Conservation (phyloP, 2,113 vertebrate genomes). For the Tachuris rubrigastra region DNA sequence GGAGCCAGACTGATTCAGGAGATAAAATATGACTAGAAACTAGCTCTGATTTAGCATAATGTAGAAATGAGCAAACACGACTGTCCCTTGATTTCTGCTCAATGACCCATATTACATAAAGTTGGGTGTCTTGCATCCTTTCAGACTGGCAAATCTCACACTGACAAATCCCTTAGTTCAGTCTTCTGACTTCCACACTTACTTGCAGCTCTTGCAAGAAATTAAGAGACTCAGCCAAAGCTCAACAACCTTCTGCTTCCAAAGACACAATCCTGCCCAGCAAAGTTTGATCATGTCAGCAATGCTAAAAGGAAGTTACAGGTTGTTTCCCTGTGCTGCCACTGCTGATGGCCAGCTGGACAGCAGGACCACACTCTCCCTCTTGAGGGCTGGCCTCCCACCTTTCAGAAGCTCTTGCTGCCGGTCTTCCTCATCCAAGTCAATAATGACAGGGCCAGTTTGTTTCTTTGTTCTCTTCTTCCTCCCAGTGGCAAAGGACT, state of each 20-base stretch:
- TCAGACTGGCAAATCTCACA: not conserved
- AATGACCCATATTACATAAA: not conserved
- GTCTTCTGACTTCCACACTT: not conserved
- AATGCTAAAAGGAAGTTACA: not conserved
- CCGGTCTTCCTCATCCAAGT: constrained; percentile 96
- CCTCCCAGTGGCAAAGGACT: constrained; percentile 93
- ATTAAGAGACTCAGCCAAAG: not conserved
- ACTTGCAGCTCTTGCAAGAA: not conserved
- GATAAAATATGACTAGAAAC: not conserved
- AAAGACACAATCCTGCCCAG: not conserved
- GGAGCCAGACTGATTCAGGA: not conserved
- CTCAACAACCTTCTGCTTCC: not conserved
- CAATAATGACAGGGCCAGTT: constrained; percentile 94
- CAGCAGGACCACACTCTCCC: not conserved
- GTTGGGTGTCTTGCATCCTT: not conserved
- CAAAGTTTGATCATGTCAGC: not conserved
- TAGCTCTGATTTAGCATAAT: not conserved
- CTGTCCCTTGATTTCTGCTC: not conserved
- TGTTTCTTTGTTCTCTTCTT: constrained; percentile 97
- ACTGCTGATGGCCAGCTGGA: not conserved
- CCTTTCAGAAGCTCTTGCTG: constrained; percentile 98
- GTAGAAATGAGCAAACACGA: not conserved
- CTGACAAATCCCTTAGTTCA: not conserved
- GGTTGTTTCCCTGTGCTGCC: not conserved
- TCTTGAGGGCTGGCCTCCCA: constrained; percentile 19